Conservation (phyloP, 2,888 invertebrate genomes). For the Mechanitis messenoides region DNA sequence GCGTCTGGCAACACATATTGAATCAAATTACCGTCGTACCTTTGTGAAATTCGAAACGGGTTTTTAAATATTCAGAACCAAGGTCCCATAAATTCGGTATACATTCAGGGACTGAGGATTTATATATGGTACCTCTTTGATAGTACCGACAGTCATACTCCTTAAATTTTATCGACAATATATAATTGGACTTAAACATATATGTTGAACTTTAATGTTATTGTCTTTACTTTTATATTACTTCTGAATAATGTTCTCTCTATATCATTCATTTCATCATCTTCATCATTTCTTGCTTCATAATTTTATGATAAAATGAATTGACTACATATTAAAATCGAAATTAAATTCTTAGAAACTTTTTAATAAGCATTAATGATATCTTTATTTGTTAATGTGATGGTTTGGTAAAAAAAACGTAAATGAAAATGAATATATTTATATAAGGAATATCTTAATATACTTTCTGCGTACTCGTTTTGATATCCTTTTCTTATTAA, state of each 20-base stretch:
- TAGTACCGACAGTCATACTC: conserved; percentile 17
- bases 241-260: background rate
- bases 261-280: no score
- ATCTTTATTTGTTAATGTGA: no score
- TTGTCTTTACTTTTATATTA: background rate
- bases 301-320: no score
- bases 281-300: no score
- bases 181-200: conserved; percentile 6
- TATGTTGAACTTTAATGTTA: background rate
- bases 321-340: no score
- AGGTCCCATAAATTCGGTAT: conserved; percentile 46
- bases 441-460: no score
- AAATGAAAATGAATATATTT: no score
- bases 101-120: conserved; percentile 26
- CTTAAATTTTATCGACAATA: conserved; percentile 10
- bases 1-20: conserved; percentile 49
- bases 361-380: no score
- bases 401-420: no score
- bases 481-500: no score
- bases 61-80: conserved; percentile 54
- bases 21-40: conserved; percentile 50
- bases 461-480: no score
- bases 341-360: no score
- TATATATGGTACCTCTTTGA: conserved; percentile 25
- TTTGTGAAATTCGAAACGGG: conserved; percentile 55